phyloP scores from a whole-genome alignment of 92 coral and sea anemone species.

The Pocillopora grandis region DNA sequence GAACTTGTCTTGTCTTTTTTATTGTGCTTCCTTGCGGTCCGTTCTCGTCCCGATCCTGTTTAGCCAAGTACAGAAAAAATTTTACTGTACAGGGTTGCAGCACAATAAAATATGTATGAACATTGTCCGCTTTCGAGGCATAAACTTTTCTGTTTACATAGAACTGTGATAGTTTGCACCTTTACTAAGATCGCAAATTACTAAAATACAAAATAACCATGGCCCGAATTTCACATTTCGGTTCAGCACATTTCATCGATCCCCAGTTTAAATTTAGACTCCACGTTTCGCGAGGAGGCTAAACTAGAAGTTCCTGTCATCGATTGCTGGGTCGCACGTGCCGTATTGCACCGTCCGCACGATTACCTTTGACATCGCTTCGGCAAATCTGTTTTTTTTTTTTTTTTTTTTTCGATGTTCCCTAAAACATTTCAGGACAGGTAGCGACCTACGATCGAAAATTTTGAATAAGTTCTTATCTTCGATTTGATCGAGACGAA shows the following conservation, averaged over 20 bases:
- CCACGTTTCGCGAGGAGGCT: neutral
- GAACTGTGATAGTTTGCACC: conserved; percentile 22
- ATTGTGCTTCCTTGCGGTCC: neutral
- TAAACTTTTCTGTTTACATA: neutral
- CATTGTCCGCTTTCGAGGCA: neutral
- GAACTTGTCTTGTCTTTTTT: neutral
- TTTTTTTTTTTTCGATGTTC: neutral
- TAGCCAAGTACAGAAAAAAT: neutral
- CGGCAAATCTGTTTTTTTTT: neutral
- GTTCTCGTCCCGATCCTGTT: conserved; percentile 1
- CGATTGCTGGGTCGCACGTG: neutral
- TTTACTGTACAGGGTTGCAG: neutral
- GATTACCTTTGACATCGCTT: neutral
- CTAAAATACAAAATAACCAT: neutral
- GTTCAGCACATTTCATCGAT: neutral
- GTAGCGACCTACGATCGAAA: neutral
- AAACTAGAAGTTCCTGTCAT: neutral
- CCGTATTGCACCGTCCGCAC: neutral
- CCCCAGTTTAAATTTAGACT: neutral
- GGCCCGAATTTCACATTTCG: neutral
- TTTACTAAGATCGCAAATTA: neutral
- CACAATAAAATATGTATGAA: conserved; percentile 29
- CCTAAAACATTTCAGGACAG: neutral
- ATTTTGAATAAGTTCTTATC: neutral
- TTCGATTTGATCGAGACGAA: neutral